phyloP scores from a whole-genome alignment of 2,888 invertebrate species.

The Andrena hattorfiana region DNA sequence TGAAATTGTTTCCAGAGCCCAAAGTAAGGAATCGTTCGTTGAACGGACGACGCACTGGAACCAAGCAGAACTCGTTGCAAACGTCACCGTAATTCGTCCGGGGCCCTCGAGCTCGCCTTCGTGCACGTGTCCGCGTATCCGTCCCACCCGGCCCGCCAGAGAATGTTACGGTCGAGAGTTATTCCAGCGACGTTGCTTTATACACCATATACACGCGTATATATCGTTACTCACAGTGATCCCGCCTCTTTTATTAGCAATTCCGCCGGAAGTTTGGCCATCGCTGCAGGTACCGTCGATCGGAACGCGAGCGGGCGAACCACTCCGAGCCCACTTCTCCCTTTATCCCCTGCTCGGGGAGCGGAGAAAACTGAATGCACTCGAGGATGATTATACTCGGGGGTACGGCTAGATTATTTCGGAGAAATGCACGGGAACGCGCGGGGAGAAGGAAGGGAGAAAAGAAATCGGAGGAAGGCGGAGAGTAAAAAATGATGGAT shows the following conservation, averaged over 20 bases:
- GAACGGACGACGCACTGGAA: not conserved
- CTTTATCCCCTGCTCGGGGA: conserved; percentile 44
- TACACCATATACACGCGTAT: not conserved
- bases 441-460: not conserved
- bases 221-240: conserved; percentile 41
- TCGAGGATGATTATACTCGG: conserved; percentile 21
- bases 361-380: conserved; percentile 22
- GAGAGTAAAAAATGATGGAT: conserved; percentile 29
- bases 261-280: conserved; percentile 58
- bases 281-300: conserved; percentile 30
- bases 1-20: too few relatives aligned
- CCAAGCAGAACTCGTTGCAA: conserved; percentile 23
- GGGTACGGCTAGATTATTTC: conserved; percentile 12
- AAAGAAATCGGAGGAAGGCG: not conserved
- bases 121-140: conserved; percentile 22
- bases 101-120: not conserved
- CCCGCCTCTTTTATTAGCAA: conserved; percentile 54
- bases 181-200: conserved; percentile 47
- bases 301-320: not conserved
- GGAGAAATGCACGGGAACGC: not conserved
- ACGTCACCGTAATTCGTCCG: conserved; percentile 35
- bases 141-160: not conserved
- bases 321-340: not conserved
- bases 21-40: not conserved
- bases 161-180: conserved; percentile 49